Evolutionary conservation across 2,888 invertebrate genomes (phyloP).

Genomic region (Plagodis pulveraria): DNA sequence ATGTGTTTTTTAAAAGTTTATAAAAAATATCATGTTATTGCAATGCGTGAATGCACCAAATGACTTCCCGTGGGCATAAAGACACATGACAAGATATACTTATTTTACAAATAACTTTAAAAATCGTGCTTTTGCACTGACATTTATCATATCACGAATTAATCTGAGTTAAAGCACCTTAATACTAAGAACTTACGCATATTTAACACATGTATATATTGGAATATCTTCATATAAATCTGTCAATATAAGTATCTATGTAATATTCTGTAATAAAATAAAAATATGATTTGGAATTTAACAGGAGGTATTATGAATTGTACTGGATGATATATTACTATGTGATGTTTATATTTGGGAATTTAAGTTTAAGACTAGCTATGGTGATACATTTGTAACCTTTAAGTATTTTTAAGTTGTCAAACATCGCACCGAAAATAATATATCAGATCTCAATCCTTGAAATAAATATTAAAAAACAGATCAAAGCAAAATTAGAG

Average conservation of each 20-base stretch:
- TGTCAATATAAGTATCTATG: constrained; percentile 55
- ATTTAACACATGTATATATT: constrained; percentile 63
- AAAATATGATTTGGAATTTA: constrained; percentile 73
- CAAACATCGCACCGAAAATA: constrained; percentile 59
- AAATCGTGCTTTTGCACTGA: constrained; percentile 48
- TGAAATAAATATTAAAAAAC: constrained; percentile 69
- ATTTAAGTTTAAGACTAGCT: constrained; percentile 27
- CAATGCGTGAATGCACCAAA: not conserved
- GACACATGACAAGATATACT: constrained; percentile 43
- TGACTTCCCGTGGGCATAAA: constrained; percentile 36
- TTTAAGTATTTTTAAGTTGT: constrained; percentile 33
- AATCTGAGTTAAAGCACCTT: constrained; percentile 80
- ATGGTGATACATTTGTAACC: constrained; percentile 8
- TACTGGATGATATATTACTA: constrained; percentile 63
- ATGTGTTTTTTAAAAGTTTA: too few species aligned
- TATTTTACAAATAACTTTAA: constrained; percentile 23
- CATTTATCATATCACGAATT: constrained; percentile 73
- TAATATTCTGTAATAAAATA: constrained; percentile 65
- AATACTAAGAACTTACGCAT: constrained; percentile 62
- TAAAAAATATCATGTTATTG: too few species aligned
- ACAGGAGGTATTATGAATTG: constrained; percentile 75
- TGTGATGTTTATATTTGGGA: constrained; percentile 59
- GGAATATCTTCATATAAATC: constrained; percentile 63
- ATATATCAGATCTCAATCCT: constrained; percentile 69
- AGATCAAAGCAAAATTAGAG: constrained; percentile 84